A percentile compares a stretch with the other conserved stretches of the same genome.
Evolutionary conservation across 1,140 invertebrate genomes (phyloP).

Genomic region (Drosophila ananassae): DNA sequence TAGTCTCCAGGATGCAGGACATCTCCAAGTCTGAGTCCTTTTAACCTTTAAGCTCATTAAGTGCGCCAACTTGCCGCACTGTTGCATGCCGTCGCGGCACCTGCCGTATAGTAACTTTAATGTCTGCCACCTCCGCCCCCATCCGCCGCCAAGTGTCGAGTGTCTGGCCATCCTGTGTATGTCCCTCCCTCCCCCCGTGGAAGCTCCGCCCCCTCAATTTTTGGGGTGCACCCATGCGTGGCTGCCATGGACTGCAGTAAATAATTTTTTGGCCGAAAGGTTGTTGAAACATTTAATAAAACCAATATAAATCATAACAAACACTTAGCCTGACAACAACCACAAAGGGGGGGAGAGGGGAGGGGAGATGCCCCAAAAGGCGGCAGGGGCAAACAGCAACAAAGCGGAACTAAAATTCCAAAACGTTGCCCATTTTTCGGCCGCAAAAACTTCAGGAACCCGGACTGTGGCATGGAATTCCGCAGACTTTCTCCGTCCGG

Average conservation of each 20-base stretch:
- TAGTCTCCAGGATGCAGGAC: constrained; percentile 14
- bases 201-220: not conserved
- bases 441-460: constrained; percentile 69
- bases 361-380: not conserved
- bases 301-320: constrained; percentile 82
- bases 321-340: constrained; percentile 74
- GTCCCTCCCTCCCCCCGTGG: not conserved
- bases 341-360: not conserved
- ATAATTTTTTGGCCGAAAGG: constrained; percentile 78
- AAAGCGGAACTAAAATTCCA: constrained; percentile 81
- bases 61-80: constrained; percentile 24
- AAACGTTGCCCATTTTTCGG: constrained; percentile 76
- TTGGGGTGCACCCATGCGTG: constrained; percentile 50
- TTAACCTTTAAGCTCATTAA: constrained; percentile 49
- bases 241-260: constrained; percentile 60
- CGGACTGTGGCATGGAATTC: constrained; percentile 57
- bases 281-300: constrained; percentile 83
- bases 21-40: not conserved
- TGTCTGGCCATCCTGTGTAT: constrained; percentile 8
- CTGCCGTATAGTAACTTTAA: constrained; percentile 33
- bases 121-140: constrained; percentile 11
- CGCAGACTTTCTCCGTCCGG: constrained; percentile 42
- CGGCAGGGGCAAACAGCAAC: constrained; percentile 45
- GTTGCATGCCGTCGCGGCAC: constrained; percentile 28
- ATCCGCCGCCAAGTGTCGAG: not conserved